A percentile compares a stretch with the other conserved stretches of the same genome.
Conservation (phyloP, 64 coral and sea anemone species). For the Montipora capricornis region DNA sequence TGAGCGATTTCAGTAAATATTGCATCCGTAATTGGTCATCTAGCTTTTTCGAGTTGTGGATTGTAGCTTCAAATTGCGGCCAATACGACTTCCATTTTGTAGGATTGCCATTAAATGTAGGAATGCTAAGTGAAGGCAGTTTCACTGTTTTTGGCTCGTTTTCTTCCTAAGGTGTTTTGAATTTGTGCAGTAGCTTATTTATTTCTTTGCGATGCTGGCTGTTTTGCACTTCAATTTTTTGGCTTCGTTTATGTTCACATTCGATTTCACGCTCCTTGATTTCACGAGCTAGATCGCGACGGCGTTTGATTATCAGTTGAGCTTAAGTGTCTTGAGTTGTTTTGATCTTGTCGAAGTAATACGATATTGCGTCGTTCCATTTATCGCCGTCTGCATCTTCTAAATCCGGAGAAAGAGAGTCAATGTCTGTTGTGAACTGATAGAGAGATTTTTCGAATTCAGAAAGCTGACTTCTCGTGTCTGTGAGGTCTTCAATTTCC, state of each 20-base stretch:
- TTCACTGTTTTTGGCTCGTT: too few relatives aligned
- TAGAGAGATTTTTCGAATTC: background rate
- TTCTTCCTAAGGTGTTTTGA: too few relatives aligned
- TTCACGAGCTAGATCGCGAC: slow-evolving; percentile 15
- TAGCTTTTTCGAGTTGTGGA: too few relatives aligned
- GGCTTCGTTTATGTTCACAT: background rate
- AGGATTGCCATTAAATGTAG: too few relatives aligned
- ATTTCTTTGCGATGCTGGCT: too few relatives aligned
- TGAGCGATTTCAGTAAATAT: too few relatives aligned
- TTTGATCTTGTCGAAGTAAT: slow-evolving; percentile 35
- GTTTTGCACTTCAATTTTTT: too few relatives aligned
- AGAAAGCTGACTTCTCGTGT: background rate
- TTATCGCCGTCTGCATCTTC: slow-evolving; percentile 44
- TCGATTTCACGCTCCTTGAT: slow-evolving; percentile 6
- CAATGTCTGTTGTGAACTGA: background rate
- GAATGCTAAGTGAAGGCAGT: too few relatives aligned
- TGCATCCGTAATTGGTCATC: too few relatives aligned
- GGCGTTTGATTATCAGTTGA: background rate
- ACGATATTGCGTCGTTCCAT: slow-evolving; percentile 1
- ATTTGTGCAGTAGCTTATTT: too few relatives aligned
- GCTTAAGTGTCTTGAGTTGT: background rate
- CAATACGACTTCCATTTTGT: too few relatives aligned
- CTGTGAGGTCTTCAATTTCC: slow-evolving; percentile 28
- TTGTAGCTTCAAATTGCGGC: too few relatives aligned
- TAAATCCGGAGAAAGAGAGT: background rate